A percentile compares a stretch with the other conserved stretches of the same genome.
Evolutionary conservation across 2,888 invertebrate genomes (phyloP).

Genomic region (Andrena flavipes): DNA sequence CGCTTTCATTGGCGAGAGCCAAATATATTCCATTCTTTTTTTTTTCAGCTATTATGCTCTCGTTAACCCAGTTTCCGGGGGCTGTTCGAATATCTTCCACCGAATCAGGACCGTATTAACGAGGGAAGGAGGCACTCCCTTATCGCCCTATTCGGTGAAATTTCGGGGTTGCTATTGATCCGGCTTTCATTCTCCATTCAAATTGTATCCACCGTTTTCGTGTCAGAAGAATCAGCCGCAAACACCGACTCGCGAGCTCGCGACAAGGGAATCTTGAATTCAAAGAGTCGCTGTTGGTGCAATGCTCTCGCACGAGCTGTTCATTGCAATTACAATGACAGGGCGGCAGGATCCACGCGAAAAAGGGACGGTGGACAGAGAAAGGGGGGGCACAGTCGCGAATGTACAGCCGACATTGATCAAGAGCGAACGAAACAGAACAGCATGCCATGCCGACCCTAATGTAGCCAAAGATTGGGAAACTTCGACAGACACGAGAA

Average conservation of each 20-base stretch:
- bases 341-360: background rate
- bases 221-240: background rate
- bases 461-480: background rate
- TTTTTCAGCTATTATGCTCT: constrained; percentile 14
- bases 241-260: too few species aligned
- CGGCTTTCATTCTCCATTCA: constrained; percentile 8
- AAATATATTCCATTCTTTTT: background rate
- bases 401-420: background rate
- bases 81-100: constrained; percentile 1
- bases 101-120: constrained; percentile 23
- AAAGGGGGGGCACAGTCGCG: background rate
- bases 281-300: background rate
- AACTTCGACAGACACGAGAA: background rate
- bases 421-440: background rate
- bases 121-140: constrained; percentile 14
- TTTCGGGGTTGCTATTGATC: constrained; percentile 14
- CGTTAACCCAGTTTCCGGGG: constrained; percentile 48
- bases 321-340: background rate
- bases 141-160: constrained; percentile 3
- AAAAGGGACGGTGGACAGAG: background rate
- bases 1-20: background rate
- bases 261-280: background rate
- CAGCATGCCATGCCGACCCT: too few species aligned
- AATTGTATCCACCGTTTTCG: background rate
- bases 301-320: background rate